Evolutionary conservation across 2,888 invertebrate genomes (phyloP).

Genomic region (Hydropsyche betteni): DNA sequence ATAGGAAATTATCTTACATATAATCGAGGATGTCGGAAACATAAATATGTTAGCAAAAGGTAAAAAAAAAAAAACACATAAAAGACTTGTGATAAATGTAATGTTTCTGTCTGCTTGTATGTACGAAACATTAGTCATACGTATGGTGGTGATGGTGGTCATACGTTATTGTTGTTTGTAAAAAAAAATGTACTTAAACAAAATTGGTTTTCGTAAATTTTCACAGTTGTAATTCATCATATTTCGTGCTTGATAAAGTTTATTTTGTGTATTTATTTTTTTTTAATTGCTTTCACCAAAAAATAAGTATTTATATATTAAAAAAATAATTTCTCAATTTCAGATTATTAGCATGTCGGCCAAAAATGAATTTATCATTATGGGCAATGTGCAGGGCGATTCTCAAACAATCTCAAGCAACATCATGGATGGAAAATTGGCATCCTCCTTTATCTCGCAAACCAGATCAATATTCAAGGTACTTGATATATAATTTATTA

Average conservation of each 20-base stretch:
- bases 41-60: constrained; percentile 66
- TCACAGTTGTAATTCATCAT: not conserved
- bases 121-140: no score
- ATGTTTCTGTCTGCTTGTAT: no score
- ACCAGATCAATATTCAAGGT: not conserved
- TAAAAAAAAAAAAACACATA: constrained; percentile 57
- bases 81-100: not conserved
- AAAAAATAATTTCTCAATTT: constrained; percentile 38
- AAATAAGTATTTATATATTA: no score
- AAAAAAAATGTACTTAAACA: not conserved
- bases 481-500: not conserved
- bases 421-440: constrained; percentile 30
- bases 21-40: constrained; percentile 62
- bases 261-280: constrained; percentile 37
- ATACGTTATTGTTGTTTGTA: not conserved
- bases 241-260: not conserved
- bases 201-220: not conserved
- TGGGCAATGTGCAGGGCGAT: constrained; percentile 61
- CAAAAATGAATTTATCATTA: constrained; percentile 73
- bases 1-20: constrained; percentile 60
- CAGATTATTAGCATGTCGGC: constrained; percentile 77
- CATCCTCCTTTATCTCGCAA: not conserved
- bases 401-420: constrained; percentile 61
- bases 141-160: no score
- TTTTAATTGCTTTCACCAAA: constrained; percentile 47